phyloP scores from a whole-genome alignment of 2,888 invertebrate species.

The Heteromurus nitidus region DNA sequence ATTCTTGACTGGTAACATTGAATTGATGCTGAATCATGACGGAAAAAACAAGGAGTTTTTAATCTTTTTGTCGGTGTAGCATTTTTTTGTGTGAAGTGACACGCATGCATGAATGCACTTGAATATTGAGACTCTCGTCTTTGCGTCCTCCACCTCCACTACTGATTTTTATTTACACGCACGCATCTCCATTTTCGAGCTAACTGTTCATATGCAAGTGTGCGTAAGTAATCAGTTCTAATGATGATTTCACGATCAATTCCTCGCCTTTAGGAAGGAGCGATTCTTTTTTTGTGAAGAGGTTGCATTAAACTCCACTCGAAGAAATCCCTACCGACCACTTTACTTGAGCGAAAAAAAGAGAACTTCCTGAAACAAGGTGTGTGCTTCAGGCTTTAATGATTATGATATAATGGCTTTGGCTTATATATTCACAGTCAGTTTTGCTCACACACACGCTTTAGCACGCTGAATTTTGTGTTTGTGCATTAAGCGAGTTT shows the following conservation, averaged over 20 bases:
- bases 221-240: conserved; percentile 38
- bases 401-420: conserved; percentile 43
- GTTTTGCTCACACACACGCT: conserved; percentile 28
- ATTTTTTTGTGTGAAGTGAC: conserved; percentile 15
- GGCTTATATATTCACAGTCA: not conserved
- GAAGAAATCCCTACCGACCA: not conserved
- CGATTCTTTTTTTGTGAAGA: conserved; percentile 7
- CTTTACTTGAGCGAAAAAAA: too few relatives aligned
- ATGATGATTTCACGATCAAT: conserved; percentile 39
- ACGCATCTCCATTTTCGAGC: not conserved
- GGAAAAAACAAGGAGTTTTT: conserved; percentile 30
- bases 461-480: not conserved
- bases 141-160: not conserved
- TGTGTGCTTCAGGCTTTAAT: conserved; percentile 46
- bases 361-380: conserved; percentile 37
- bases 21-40: not conserved
- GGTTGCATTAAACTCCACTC: not conserved
- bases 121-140: not conserved
- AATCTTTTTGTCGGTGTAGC: conserved; percentile 35
- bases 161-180: conserved; percentile 48
- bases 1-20: not conserved
- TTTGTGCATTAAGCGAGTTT: not conserved
- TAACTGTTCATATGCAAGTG: conserved; percentile 41
- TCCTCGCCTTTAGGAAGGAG: conserved; percentile 5
- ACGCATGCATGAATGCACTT: conserved; percentile 42